These are phyloP conservation scores for Muscicapa striata DNA, from an alignment of 2,797 vertebrate genomes.

Conservation along the genomic window DNA sequence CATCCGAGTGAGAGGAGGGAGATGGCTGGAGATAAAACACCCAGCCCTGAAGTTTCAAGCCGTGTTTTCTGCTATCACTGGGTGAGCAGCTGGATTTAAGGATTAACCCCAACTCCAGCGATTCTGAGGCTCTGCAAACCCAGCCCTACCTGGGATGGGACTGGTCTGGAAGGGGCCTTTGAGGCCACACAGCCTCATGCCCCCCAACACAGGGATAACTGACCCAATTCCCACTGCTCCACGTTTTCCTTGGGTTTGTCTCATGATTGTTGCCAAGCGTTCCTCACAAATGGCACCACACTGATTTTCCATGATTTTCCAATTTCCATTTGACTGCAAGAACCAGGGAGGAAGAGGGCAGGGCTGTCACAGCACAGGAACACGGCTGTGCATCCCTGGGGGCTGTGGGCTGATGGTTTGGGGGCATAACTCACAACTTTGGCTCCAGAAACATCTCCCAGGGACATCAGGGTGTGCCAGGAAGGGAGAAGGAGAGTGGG, in stretches of 20 bases:
- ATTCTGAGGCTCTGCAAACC: neutral
- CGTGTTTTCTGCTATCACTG: accelerated
- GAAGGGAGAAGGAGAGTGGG: neutral
- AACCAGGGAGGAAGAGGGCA: neutral
- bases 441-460: neutral
- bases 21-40: accelerated
- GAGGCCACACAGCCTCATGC: neutral
- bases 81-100: accelerated
- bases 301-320: neutral
- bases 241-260: neutral
- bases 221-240: accelerated
- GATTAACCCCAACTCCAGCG: accelerated
- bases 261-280: accelerated
- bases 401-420: accelerated
- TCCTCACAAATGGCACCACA: neutral
- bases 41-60: neutral
- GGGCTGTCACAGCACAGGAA: neutral
- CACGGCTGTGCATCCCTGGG: accelerated
- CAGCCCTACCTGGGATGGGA: neutral
- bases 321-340: neutral
- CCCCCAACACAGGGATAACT: neutral
- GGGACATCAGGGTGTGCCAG: neutral
- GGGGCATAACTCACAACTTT: neutral
- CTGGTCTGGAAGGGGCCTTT: accelerated
- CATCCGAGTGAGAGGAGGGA: accelerated